These are phyloP conservation scores for Pyrocephalus nanus DNA, from an alignment of 2,797 vertebrate genomes.

Conservation along the genomic window DNA sequence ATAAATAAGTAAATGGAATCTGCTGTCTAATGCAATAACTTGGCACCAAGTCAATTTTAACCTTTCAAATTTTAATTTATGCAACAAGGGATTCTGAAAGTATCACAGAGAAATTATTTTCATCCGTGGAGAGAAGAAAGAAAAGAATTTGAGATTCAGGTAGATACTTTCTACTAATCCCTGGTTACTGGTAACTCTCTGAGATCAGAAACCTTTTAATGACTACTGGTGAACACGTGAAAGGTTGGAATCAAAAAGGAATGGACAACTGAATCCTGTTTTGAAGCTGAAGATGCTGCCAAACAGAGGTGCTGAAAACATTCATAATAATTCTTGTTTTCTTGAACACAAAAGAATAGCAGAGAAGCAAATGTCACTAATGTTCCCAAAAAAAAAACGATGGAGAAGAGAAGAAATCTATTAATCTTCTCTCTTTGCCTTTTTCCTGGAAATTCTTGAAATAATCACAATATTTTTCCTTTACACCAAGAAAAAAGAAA, in stretches of 20 bases:
- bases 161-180: neutral
- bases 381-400: neutral
- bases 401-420: neutral
- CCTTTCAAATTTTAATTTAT: conserved; percentile 62
- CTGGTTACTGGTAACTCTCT: neutral
- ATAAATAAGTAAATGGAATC: conserved; percentile 70
- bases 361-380: neutral
- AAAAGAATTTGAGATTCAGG: neutral
- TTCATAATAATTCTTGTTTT: neutral
- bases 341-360: neutral
- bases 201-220: neutral
- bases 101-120: conserved; percentile 30
- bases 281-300: neutral
- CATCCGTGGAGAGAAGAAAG: neutral
- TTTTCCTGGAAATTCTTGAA: neutral
- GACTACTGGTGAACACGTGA: neutral
- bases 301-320: neutral
- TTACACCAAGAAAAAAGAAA: neutral
- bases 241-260: neutral
- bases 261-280: neutral
- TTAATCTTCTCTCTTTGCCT: neutral
- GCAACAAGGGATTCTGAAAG: conserved; percentile 8
- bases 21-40: conserved; percentile 63
- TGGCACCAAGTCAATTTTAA: conserved; percentile 60
- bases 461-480: neutral